Conservation (phyloP, 2,888 invertebrate species). For the Hymenopus coronatus region DNA sequence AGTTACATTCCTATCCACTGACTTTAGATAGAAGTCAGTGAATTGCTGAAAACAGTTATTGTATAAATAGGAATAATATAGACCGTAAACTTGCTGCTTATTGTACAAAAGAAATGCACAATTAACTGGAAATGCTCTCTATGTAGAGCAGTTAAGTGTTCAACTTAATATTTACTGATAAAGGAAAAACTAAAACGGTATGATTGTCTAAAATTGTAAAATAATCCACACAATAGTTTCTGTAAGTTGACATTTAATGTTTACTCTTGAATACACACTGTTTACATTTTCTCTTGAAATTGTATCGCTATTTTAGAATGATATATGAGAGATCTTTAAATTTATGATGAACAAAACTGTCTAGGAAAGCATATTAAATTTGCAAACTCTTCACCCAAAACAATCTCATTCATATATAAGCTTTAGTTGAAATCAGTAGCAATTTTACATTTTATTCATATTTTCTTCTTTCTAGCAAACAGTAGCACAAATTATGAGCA, state of each 20-base stretch:
- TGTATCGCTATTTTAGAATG: not conserved
- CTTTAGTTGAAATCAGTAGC: not conserved
- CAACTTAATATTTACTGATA: not conserved
- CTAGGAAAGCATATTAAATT: not conserved
- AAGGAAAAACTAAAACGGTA: not conserved
- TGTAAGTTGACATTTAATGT: too few species aligned
- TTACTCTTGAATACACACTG: not conserved
- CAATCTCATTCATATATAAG: not conserved
- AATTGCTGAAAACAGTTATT: not conserved
- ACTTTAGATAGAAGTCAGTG: too few species aligned
- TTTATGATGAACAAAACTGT: not conserved
- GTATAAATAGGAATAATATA: not conserved
- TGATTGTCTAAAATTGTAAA: too few species aligned
- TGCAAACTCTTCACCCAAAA: not conserved
- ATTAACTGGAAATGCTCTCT: not conserved
- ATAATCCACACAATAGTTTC: too few species aligned
- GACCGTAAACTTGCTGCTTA: not conserved
- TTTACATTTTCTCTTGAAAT: not conserved
- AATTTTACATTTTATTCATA: not conserved
- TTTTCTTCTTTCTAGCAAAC: not conserved
- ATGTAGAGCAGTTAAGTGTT: not conserved
- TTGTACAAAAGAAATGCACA: not conserved
- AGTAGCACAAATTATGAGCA: not conserved
- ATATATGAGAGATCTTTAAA: not conserved
- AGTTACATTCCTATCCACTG: not conserved